phyloP scores from a whole-genome alignment of 2,113 vertebrate genomes.

The Neotragus pygmaeus region DNA sequence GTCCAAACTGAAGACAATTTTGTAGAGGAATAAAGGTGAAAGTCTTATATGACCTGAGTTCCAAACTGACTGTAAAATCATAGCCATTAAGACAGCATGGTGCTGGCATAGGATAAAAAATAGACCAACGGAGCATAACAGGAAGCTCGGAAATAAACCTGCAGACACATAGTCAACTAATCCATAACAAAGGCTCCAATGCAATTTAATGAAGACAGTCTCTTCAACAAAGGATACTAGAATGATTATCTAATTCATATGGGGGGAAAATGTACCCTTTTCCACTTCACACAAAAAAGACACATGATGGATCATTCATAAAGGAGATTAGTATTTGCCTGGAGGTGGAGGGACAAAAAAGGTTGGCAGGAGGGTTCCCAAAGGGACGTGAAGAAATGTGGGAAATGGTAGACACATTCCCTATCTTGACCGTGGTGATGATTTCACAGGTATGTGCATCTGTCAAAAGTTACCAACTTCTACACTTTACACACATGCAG shows the following conservation, averaged over 20 bases:
- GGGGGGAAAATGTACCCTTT: not conserved
- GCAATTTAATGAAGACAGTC: not conserved
- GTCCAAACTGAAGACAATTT: not conserved
- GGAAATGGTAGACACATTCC: not conserved
- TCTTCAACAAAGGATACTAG: not conserved
- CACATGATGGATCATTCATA: not conserved
- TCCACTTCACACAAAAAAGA: not conserved
- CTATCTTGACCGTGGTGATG: not conserved
- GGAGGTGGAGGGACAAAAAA: not conserved
- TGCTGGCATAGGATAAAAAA: not conserved
- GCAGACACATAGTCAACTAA: not conserved
- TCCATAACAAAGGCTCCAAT: not conserved
- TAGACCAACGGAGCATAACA: not conserved
- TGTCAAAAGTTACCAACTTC: not conserved
- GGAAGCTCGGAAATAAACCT: not conserved
- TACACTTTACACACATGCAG: not conserved
- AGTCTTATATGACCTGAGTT: not conserved
- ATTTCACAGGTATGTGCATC: not conserved
- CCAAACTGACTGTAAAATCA: not conserved
- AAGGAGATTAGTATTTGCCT: not conserved
- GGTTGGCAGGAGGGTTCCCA: not conserved
- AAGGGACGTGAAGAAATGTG: not conserved
- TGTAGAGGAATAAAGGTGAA: not conserved
- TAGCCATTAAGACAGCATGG: not conserved
- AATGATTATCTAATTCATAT: not conserved